Evolutionary conservation across 1,140 invertebrate genomes (phyloP), one percentile per base, ranked within the genome.

Genomic region (Anadara kagoshimensis): DNA sequence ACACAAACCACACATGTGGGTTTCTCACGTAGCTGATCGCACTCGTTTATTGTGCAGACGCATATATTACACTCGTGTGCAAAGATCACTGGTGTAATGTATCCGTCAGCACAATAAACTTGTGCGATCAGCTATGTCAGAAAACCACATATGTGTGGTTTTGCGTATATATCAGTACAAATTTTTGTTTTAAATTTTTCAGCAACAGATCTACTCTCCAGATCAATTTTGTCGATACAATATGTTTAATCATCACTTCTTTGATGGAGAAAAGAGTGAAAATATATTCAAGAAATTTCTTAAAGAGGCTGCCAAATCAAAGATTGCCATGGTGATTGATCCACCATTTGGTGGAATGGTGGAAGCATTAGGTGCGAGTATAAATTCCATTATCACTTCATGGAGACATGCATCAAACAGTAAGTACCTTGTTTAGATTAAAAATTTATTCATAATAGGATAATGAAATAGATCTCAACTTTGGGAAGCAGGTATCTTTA

Each of bases 171-270:
- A 36, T 36, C 29, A 36, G 7, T 36, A 7, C 29, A 36, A 36
- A 36, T 36, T 36, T 36, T 36, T 36, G 29, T 36, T 7, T 3
- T 36, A 36, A 36, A 14, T 44, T 24, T 59, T 16, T 77, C 90
- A 93, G 92, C 90, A 92, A 56, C 91, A 92, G 63, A 95, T 96
- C 83, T 93, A 94, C 80, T 89, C 91, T 0, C 90, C 92, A 0
- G 81, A 92, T 22, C 90, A 93, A 81, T 96, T 93, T 81, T 92
- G 93, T 49, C 93, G 92, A 90, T 97, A 95, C 86, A 97, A 97
- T 85, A 93, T 95, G 91, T 96, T 97, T 85, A 97, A 97, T 83
- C 92, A 96, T 89, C 92, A 96, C 83, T 94, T 97, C 76, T 96
- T 97, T 78, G 91, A 92, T 81, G 90, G 90, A 0, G 87, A 91